A percentile compares a stretch with the other conserved stretches of the same genome.
phyloP scores from a whole-genome alignment of 2,113 vertebrate genomes.

The Meriones unguiculatus region DNA sequence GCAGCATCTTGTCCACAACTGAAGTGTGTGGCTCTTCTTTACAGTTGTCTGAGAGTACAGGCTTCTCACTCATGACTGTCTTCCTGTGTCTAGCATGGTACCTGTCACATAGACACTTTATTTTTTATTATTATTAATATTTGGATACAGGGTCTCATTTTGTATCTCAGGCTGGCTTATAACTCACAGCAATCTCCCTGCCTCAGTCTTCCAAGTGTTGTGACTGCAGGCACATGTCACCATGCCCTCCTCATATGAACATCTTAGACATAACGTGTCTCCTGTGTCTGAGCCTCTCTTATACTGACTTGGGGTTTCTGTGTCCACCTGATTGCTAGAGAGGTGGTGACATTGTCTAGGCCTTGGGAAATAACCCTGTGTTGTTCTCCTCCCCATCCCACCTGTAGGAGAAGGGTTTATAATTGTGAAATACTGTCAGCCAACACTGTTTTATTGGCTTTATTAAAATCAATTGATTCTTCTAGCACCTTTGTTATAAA shows the following conservation, averaged over 20 bases:
- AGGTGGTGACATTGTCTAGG: not conserved
- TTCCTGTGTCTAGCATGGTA: too few relatives aligned
- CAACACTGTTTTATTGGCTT: not conserved
- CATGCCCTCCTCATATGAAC: not conserved
- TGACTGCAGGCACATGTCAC: not conserved
- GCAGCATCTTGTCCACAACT: fast-evolving
- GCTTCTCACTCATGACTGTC: fast-evolving
- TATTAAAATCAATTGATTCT: not conserved
- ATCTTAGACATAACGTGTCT: not conserved
- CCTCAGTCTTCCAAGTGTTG: not conserved
- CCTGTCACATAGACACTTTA: not conserved
- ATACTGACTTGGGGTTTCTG: not conserved
- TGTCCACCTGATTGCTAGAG: not conserved
- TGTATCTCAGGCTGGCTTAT: not conserved
- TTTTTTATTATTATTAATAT: not conserved
- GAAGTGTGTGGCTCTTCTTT: not conserved
- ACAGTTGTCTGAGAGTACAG: too few relatives aligned
- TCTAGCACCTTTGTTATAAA: not conserved
- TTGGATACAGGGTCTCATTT: not conserved
- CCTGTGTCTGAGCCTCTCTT: not conserved
- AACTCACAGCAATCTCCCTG: not conserved
- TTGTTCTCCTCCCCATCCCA: not conserved
- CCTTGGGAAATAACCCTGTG: not conserved
- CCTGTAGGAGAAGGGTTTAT: not conserved
- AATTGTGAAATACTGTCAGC: not conserved